A percentile compares a stretch with the other conserved stretches of the same genome.
Conservation (phyloP, 2,888 invertebrate genomes). For the Calameuta idolon region DNA sequence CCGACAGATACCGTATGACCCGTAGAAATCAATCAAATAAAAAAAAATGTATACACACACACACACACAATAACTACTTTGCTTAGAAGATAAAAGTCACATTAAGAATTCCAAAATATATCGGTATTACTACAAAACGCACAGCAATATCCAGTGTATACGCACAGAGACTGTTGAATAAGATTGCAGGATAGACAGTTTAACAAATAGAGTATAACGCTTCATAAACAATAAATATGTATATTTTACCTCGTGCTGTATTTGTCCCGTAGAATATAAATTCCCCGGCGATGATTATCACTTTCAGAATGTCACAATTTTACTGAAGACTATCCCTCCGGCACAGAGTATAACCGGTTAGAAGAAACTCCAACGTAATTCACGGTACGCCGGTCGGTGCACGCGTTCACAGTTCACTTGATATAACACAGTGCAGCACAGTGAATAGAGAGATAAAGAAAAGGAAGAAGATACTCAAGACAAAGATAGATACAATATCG, state of each 20-base stretch:
- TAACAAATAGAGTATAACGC: neutral
- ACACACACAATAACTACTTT: neutral
- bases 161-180: neutral
- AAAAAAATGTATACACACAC: neutral
- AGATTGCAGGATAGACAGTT: neutral
- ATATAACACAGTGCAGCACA: neutral
- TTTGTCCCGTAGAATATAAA: neutral
- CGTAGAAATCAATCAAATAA: neutral
- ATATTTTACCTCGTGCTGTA: neutral
- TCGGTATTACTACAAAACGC: neutral
- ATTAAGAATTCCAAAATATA: neutral
- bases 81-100: neutral
- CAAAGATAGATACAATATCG: neutral
- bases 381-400: neutral
- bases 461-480: neutral
- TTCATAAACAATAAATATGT: neutral
- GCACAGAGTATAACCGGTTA: neutral
- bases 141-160: neutral
- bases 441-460: neutral
- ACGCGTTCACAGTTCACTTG: neutral
- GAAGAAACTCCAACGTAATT: neutral
- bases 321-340: neutral
- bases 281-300: neutral
- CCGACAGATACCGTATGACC: neutral
- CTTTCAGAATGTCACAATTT: neutral